These are phyloP conservation scores for Macrobrachium rosenbergii DNA, from an alignment of 1,140 invertebrate species.

Conservation along the genomic window DNA sequence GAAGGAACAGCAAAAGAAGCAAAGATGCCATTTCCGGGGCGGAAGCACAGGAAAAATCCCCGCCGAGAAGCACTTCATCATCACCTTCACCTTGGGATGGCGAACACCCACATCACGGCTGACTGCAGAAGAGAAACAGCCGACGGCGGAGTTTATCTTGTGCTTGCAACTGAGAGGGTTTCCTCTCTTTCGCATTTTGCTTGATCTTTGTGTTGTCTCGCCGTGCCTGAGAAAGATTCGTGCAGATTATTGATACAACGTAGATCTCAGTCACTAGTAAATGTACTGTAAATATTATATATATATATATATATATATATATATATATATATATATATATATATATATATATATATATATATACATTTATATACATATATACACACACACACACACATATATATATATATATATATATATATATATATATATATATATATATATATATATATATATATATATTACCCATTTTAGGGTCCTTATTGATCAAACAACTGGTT, in stretches of 20 bases:
- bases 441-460: background rate
- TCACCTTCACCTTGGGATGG: too few species aligned
- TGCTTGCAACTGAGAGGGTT: too few species aligned
- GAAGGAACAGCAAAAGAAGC: background rate
- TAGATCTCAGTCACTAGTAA: background rate
- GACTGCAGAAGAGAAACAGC: too few species aligned
- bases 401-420: background rate
- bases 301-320: constrained; percentile 15
- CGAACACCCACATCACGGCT: too few species aligned
- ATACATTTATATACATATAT: background rate
- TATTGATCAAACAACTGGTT: too few species aligned
- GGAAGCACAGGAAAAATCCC: background rate
- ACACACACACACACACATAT: too few species aligned
- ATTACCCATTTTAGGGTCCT: too few species aligned
- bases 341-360: background rate
- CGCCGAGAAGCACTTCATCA: background rate
- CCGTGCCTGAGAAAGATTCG: too few species aligned
- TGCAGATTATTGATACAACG: background rate
- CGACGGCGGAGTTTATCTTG: too few species aligned
- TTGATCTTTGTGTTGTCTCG: too few species aligned
- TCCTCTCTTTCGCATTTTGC: too few species aligned
- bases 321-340: constrained; percentile 7
- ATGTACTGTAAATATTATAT: background rate
- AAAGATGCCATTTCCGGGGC: background rate
- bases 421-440: constrained; percentile 4